These are phyloP conservation scores for Takifugu flavidus DNA, from an alignment of 2,113 vertebrate genomes.

Conservation along the genomic window DNA sequence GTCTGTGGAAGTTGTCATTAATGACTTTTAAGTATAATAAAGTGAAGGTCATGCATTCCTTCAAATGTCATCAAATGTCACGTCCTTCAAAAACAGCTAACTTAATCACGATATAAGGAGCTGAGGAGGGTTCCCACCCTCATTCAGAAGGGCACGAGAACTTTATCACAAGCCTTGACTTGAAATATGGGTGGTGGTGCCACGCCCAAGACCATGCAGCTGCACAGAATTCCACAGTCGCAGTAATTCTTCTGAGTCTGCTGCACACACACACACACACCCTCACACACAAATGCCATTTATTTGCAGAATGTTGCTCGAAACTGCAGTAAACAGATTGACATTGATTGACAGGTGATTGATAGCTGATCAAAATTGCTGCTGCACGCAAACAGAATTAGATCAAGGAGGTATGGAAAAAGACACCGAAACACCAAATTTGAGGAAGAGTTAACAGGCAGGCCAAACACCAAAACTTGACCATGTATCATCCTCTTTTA, in stretches of 20 bases:
- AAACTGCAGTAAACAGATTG: too few relatives aligned
- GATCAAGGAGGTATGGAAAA: neutral
- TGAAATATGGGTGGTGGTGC: slow-evolving; percentile 33
- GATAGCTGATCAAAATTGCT: too few relatives aligned
- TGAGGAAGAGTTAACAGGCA: neutral
- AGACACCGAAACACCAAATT: neutral
- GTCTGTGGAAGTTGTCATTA: neutral
- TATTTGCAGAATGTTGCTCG: too few relatives aligned
- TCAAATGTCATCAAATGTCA: slow-evolving; percentile 10
- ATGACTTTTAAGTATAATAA: neutral
- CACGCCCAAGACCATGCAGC: slow-evolving; percentile 27
- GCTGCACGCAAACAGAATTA: neutral
- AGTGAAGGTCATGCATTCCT: slow-evolving; percentile 1
- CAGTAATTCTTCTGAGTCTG: neutral
- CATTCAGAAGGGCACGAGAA: neutral
- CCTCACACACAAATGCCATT: neutral
- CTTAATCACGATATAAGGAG: neutral
- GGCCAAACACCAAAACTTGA: neutral
- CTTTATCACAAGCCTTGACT: slow-evolving; percentile 38
- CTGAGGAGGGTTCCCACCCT: neutral
- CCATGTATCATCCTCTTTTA: neutral
- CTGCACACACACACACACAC: neutral
- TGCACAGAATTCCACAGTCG: slow-evolving; percentile 19
- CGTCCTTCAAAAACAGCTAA: neutral
- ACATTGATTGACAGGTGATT: too few relatives aligned